These are phyloP conservation scores for Cavia porcellus DNA, from an alignment of 2,113 vertebrate genomes.

Conservation along the genomic window DNA sequence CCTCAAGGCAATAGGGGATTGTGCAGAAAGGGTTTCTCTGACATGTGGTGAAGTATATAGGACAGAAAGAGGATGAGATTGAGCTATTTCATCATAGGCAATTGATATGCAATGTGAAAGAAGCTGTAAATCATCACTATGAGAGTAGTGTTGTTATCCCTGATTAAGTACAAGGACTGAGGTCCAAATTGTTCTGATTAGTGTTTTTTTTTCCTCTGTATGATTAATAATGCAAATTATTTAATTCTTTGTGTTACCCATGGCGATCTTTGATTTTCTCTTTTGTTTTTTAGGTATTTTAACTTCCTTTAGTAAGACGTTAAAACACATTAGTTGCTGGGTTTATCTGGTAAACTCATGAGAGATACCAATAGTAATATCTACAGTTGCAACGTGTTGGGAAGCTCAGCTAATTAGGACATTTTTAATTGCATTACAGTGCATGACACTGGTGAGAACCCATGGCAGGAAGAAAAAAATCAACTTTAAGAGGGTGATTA, in stretches of 20 bases:
- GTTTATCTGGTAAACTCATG: not conserved
- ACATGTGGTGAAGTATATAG: not conserved
- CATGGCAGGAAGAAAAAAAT: not conserved
- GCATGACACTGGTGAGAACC: not conserved
- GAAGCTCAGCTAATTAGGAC: not conserved
- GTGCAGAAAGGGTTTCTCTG: not conserved
- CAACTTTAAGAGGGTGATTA: not conserved
- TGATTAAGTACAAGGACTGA: not conserved
- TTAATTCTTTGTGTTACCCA: not conserved
- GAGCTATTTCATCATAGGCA: not conserved
- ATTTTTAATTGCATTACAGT: not conserved
- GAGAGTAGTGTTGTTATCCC: not conserved
- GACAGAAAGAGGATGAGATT: not conserved
- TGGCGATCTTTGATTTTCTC: not conserved
- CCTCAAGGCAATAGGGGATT: conserved; percentile 6
- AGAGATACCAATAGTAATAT: not conserved
- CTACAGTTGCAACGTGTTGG: not conserved
- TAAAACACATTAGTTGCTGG: not conserved
- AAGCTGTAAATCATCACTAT: not conserved
- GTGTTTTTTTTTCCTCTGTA: conserved; percentile 12
- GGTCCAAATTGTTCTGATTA: not conserved
- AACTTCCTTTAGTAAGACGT: not conserved
- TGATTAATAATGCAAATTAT: not conserved
- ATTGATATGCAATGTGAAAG: not conserved
- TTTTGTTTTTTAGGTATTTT: not conserved